phyloP scores from a whole-genome alignment of 2,113 vertebrate species.

The Pangasianodon gigas region DNA sequence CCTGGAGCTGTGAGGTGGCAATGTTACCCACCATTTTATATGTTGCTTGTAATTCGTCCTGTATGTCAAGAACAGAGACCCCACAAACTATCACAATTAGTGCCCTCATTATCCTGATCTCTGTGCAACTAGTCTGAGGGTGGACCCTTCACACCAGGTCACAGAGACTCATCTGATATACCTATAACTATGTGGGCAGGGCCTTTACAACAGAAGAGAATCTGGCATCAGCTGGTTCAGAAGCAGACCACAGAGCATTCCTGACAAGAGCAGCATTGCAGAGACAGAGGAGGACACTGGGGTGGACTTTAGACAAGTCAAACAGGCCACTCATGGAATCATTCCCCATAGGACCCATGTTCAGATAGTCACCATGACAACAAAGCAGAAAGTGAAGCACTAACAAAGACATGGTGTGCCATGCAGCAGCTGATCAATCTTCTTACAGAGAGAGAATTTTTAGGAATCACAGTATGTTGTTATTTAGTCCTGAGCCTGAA shows the following conservation, averaged over 20 bases:
- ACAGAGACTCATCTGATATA: slow-evolving; percentile 11
- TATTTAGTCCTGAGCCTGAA: slow-evolving; percentile 9
- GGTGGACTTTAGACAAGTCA: slow-evolving; percentile 40
- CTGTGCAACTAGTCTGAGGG: slow-evolving; percentile 14
- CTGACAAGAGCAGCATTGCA: slow-evolving; percentile 31
- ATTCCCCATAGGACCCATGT: slow-evolving; percentile 37
- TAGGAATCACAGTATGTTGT: background rate
- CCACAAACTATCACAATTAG: background rate
- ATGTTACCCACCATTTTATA: background rate
- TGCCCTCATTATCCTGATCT: slow-evolving; percentile 27
- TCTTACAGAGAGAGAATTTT: slow-evolving; percentile 25
- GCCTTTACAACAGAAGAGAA: slow-evolving; percentile 26
- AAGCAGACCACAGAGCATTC: slow-evolving; percentile 24
- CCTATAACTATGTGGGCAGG: slow-evolving; percentile 20
- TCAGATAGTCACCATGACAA: slow-evolving; percentile 52
- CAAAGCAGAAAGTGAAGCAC: slow-evolving; percentile 39
- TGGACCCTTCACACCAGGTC: slow-evolving; percentile 36
- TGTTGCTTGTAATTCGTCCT: background rate
- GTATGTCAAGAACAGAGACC: slow-evolving; percentile 10
- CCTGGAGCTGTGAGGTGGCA: background rate
- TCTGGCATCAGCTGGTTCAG: slow-evolving; percentile 21
- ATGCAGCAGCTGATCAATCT: slow-evolving; percentile 30
- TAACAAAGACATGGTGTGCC: slow-evolving; percentile 38
- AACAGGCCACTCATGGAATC: slow-evolving; percentile 40
- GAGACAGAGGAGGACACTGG: slow-evolving; percentile 21